Evolutionary conservation across 92 coral and sea anemone genomes (phyloP).

Genomic region (Pocillopora meandrina): DNA sequence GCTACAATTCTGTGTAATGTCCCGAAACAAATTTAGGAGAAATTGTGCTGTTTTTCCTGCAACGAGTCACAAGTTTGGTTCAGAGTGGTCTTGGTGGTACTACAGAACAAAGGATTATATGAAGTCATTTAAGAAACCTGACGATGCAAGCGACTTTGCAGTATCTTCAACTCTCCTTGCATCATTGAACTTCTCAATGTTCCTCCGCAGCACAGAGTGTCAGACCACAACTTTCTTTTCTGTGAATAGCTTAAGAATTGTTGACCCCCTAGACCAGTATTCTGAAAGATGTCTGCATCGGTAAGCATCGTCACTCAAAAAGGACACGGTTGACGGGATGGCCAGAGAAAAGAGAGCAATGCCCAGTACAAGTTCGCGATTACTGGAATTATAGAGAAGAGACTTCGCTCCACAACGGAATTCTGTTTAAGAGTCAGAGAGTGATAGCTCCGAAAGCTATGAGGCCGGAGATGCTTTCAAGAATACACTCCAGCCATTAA

Average conservation of each 20-base stretch:
- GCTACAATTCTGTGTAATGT: slow-evolving; percentile 15
- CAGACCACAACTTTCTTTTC: slow-evolving; percentile 35
- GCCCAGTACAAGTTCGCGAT: neutral
- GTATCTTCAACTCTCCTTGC: slow-evolving; percentile 26
- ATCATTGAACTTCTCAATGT: slow-evolving; percentile 25
- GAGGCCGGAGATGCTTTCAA: too few relatives aligned
- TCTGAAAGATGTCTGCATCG: slow-evolving; percentile 35
- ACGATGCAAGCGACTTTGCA: slow-evolving; percentile 37
- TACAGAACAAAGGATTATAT: slow-evolving; percentile 44
- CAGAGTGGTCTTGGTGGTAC: slow-evolving; percentile 14
- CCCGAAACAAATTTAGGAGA: neutral
- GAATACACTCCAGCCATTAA: too few relatives aligned
- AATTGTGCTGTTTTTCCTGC: slow-evolving; percentile 14
- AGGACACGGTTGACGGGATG: slow-evolving; percentile 27
- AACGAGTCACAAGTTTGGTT: slow-evolving; percentile 25
- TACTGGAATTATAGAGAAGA: slow-evolving; percentile 22
- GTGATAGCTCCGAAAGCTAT: too few relatives aligned
- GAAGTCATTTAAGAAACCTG: slow-evolving; percentile 18
- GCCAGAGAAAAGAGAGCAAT: too few relatives aligned
- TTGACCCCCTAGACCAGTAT: slow-evolving; percentile 30
- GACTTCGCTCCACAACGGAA: neutral
- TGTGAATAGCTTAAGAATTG: slow-evolving; percentile 4
- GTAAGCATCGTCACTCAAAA: slow-evolving; percentile 35
- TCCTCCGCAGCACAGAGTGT: slow-evolving; percentile 43
- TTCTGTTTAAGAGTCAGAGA: too few relatives aligned